Evolutionary conservation across 2,797 vertebrate species (phyloP).

Genomic region (Crocidura indochinensis): DNA sequence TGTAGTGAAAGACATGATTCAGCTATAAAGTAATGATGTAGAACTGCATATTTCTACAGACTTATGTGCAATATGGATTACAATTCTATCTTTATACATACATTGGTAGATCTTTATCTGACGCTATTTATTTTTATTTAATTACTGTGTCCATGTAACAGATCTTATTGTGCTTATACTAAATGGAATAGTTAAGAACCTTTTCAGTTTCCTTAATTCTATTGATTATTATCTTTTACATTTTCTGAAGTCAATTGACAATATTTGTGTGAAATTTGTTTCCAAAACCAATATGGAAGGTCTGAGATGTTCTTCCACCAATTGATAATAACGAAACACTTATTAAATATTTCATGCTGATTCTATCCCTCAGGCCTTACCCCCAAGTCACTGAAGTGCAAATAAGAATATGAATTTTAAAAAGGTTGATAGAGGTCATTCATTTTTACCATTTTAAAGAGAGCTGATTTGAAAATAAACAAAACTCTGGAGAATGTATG

Average conservation of each 20-base stretch:
- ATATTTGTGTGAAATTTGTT: slow-evolving; percentile 68
- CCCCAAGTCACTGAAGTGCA: slow-evolving; percentile 70
- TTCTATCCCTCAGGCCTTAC: slow-evolving; percentile 60
- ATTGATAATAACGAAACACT: slow-evolving; percentile 75
- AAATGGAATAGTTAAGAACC: neutral
- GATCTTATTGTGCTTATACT: slow-evolving; percentile 56
- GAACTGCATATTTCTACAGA: slow-evolving; percentile 55
- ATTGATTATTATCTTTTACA: slow-evolving; percentile 17
- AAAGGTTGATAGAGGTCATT: slow-evolving; percentile 54
- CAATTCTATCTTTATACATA: slow-evolving; percentile 43
- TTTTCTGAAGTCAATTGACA: slow-evolving; percentile 64
- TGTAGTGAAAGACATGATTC: slow-evolving; percentile 24
- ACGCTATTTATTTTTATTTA: neutral
- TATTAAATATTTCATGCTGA: slow-evolving; percentile 77
- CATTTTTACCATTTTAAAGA: slow-evolving; percentile 65
- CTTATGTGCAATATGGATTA: slow-evolving; percentile 14
- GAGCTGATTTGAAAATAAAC: slow-evolving; percentile 51
- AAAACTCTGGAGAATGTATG: slow-evolving; percentile 47
- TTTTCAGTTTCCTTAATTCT: slow-evolving; percentile 62
- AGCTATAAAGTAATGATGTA: slow-evolving; percentile 26
- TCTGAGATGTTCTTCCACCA: slow-evolving; percentile 68
- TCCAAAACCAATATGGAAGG: slow-evolving; percentile 62
- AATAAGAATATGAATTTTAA: slow-evolving; percentile 78
- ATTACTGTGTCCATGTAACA: neutral
- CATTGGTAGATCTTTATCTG: neutral